phyloP scores from a whole-genome alignment of 1,140 invertebrate species.

The Nomia melanderi region DNA sequence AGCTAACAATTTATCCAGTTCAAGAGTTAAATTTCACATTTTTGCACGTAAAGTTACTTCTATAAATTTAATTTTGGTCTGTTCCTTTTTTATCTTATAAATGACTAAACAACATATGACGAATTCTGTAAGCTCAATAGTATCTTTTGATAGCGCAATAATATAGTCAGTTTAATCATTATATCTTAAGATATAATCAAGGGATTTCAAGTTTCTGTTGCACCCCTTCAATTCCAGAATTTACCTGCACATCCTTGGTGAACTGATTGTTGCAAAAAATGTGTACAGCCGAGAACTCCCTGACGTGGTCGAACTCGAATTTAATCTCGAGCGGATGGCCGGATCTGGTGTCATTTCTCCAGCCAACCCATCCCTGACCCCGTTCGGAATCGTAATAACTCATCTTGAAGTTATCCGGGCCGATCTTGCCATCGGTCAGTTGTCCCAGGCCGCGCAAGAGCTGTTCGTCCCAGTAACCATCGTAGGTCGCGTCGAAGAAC shows the following conservation, averaged over 20 bases:
- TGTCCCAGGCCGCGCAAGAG: constrained; percentile 91
- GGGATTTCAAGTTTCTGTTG: too few species aligned
- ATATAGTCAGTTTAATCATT: too few species aligned
- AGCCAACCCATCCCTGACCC: constrained; percentile 93
- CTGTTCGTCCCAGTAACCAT: constrained; percentile 90
- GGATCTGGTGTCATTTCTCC: constrained; percentile 90
- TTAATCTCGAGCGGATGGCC: constrained; percentile 87
- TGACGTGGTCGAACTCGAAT: constrained; percentile 93
- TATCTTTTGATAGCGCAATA: too few species aligned
- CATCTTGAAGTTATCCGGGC: constrained; percentile 89
- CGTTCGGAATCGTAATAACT: constrained; percentile 83
- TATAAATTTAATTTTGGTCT: too few species aligned
- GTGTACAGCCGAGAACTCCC: constrained; percentile 92
- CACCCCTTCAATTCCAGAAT: constrained; percentile 34
- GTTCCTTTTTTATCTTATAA: too few species aligned
- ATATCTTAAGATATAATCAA: too few species aligned
- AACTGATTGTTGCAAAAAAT: constrained; percentile 92
- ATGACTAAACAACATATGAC: too few species aligned
- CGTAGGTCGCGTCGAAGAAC: constrained; percentile 95
- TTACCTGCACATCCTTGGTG: constrained; percentile 89
- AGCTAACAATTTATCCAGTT: too few species aligned
- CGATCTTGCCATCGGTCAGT: constrained; percentile 88
- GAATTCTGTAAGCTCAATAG: too few species aligned
- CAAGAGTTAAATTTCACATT: too few species aligned
- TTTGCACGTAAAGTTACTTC: too few species aligned